Percentiles rank a stretch among this genome's conserved stretches.
Evolutionary conservation across 2,797 vertebrate species (phyloP).

Genomic region (Megalops cyprinoides): DNA sequence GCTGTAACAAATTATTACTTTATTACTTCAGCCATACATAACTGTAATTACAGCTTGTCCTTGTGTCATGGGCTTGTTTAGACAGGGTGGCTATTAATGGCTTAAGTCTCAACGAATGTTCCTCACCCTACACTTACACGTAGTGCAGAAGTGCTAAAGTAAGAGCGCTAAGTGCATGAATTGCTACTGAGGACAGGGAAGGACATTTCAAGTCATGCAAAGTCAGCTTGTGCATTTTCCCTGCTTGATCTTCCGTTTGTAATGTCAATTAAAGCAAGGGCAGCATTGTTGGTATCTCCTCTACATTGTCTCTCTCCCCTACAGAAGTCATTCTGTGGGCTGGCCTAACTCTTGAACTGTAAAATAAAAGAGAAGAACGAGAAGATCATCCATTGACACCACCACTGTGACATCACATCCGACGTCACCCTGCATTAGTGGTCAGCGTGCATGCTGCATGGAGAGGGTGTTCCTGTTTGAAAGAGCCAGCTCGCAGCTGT

Average conservation of each 20-base stretch:
- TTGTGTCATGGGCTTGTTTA: slow-evolving; percentile 25
- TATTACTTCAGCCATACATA: slow-evolving; percentile 16
- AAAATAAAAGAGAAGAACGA: no score
- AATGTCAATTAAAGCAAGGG: no score
- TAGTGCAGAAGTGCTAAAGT: neutral
- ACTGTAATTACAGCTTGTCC: slow-evolving; percentile 25
- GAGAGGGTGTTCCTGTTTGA: neutral
- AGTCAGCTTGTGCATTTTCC: no score
- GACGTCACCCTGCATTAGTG: no score
- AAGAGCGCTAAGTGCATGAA: neutral
- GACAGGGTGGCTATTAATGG: slow-evolving; percentile 9
- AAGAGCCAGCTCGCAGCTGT: neutral
- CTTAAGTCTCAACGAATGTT: neutral
- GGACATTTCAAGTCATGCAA: neutral
- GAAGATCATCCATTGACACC: no score
- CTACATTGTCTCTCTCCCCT: no score
- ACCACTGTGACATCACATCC: neutral
- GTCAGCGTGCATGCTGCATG: neutral
- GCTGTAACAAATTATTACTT: slow-evolving; percentile 16
- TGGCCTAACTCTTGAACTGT: no score
- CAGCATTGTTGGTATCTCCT: no score
- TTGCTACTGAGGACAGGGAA: neutral
- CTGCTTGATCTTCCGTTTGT: no score
- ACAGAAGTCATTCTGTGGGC: no score
- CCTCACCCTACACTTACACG: neutral